These are phyloP conservation scores for Champsocephalus esox DNA, from an alignment of 2,797 vertebrate genomes.

Conservation along the genomic window DNA sequence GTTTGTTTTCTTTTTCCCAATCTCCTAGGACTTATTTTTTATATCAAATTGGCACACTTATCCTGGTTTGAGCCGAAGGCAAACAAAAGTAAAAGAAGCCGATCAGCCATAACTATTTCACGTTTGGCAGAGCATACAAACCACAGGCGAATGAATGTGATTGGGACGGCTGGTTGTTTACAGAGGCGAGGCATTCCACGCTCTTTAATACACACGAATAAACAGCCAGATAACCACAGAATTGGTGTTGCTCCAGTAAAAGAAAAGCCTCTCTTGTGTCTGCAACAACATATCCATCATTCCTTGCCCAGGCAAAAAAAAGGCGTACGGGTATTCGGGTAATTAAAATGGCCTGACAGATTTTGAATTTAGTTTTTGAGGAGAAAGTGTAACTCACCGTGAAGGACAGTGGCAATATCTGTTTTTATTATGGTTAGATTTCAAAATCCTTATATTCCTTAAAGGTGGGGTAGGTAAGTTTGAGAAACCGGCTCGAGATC, in stretches of 20 bases:
- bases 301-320: slow-evolving; percentile 49
- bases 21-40: slow-evolving; percentile 39
- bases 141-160: slow-evolving; percentile 72
- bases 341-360: slow-evolving; percentile 39
- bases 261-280: slow-evolving; percentile 47
- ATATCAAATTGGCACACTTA: slow-evolving; percentile 54
- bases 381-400: slow-evolving; percentile 10
- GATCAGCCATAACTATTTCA: slow-evolving; percentile 76
- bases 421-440: slow-evolving; percentile 21
- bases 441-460: no score
- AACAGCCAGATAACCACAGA: slow-evolving; percentile 66
- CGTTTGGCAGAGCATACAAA: slow-evolving; percentile 75
- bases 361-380: slow-evolving; percentile 45
- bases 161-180: slow-evolving; percentile 77
- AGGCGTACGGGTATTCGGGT: slow-evolving; percentile 14
- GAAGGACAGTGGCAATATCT: slow-evolving; percentile 17
- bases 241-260: slow-evolving; percentile 58
- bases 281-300: slow-evolving; percentile 70
- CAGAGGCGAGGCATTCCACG: slow-evolving; percentile 73
- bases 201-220: slow-evolving; percentile 71
- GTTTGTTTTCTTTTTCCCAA: slow-evolving; percentile 47
- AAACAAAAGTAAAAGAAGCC: slow-evolving; percentile 43
- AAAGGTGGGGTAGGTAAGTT: no score
- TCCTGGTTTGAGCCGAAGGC: slow-evolving; percentile 45
- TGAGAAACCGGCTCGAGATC: no score